A percentile compares a stretch with the other conserved stretches of the same genome.
phyloP scores from a whole-genome alignment of 2,797 vertebrate species.

The Glossophaga mutica region DNA sequence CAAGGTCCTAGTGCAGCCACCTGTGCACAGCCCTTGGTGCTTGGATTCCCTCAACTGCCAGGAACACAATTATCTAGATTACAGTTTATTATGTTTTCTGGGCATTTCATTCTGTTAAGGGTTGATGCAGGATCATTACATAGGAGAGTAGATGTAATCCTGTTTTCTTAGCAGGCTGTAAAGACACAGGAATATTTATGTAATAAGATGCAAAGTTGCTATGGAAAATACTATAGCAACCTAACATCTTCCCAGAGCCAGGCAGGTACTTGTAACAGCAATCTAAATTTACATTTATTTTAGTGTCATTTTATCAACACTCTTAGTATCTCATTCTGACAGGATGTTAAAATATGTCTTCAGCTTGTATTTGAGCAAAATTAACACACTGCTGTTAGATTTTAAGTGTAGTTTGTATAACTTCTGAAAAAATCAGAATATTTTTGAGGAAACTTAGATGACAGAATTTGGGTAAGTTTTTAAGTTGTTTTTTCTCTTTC shows the following conservation, averaged over 20 bases:
- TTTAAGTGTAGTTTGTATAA: slow-evolving; percentile 75
- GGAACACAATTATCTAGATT: slow-evolving; percentile 79
- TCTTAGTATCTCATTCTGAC: slow-evolving; percentile 84
- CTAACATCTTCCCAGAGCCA: slow-evolving; percentile 84
- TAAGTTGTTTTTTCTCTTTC: not conserved
- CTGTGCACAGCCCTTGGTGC: not conserved
- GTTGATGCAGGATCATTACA: slow-evolving; percentile 83
- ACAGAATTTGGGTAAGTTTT: slow-evolving; percentile 31
- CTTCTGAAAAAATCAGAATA: slow-evolving; percentile 69
- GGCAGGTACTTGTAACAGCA: slow-evolving; percentile 86
- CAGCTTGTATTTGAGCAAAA: slow-evolving; percentile 79
- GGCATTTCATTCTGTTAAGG: slow-evolving; percentile 81
- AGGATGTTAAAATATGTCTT: slow-evolving; percentile 84
- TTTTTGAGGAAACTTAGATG: slow-evolving; percentile 52
- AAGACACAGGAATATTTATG: slow-evolving; percentile 87
- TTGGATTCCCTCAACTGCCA: slow-evolving; percentile 60
- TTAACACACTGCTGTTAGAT: slow-evolving; percentile 79
- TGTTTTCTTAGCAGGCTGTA: slow-evolving; percentile 83
- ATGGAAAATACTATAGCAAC: slow-evolving; percentile 87
- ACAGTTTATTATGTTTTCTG: slow-evolving; percentile 79
- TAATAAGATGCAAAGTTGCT: slow-evolving; percentile 88
- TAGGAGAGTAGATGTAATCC: slow-evolving; percentile 83
- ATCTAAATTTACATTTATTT: slow-evolving; percentile 88
- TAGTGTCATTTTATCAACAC: slow-evolving; percentile 85
- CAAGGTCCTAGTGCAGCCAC: not conserved